Evolutionary conservation across 2,888 invertebrate genomes (phyloP), one percentile per base, ranked within the genome.

Genomic region (Brachycybe producta): DNA sequence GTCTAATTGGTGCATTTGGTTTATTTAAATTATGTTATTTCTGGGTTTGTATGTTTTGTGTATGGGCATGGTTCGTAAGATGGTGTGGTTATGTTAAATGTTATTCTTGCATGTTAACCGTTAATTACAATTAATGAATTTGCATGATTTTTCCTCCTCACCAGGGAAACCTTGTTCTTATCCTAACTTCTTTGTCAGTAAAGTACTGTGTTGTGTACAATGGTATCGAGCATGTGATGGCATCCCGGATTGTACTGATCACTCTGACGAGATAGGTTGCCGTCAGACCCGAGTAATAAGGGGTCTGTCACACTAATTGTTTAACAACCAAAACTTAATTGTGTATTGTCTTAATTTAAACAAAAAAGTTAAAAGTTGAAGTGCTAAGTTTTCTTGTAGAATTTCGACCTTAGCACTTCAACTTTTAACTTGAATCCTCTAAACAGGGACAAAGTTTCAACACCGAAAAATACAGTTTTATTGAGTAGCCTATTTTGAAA

Each of bases 241-340:
- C 15, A 17, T 36, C 36, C 30, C 30, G 13, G 55, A 57, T 39
- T 59, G 59, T 48, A 62, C 58, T 54, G 70, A 75, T 60, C 71
- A 72, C 32, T 76, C 75, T 52, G 76, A 76, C 63, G 77, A 76
- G 68, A 62, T 65, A 58, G 63, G 69, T 66, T 75, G 75, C 68
- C 66, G 63, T 67, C 5, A 24, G 44, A 19, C 34, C 28, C 35
- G 35, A 35, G 15, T 11, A 23, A 32, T 30, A 44, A 47, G 52
- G 52, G 52, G 52, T 52, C 40, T 19, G 52, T 52, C 13, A 17
- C 5, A 45, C 15, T 17, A n/a, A 24, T 26, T 17, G 8, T 26
- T n/a, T 15, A n/a, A 44, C 34, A 44, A 36, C 15, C 5, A 36
- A n/a, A n/a, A n/a, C n/a, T n/a, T n/a, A n/a, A n/a, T n/a, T n/a